Conservation (phyloP, 1,140 invertebrate species). For the Drosophila chauvacae region DNA sequence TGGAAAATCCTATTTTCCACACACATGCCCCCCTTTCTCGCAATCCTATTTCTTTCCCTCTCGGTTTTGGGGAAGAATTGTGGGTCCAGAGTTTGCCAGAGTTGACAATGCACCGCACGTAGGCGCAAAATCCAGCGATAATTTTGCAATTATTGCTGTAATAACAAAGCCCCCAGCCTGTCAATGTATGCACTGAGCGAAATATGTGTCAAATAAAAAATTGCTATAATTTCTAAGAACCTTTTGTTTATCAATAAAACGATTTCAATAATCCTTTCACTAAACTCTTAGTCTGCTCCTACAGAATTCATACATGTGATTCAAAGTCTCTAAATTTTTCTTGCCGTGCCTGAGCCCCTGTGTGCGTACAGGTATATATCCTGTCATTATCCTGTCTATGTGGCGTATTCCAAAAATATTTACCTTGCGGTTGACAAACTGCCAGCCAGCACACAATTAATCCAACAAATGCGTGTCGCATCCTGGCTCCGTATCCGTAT, state of each 20-base stretch:
- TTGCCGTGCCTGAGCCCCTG: neutral
- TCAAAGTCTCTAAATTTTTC: neutral
- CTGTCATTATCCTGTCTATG: slow-evolving; percentile 60
- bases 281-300: neutral
- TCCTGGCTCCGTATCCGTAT: slow-evolving; percentile 51
- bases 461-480: slow-evolving; percentile 80
- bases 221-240: too few species aligned
- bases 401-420: slow-evolving; percentile 72
- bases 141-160: slow-evolving; percentile 82
- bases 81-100: slow-evolving; percentile 17
- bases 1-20: slow-evolving; percentile 5
- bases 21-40: neutral
- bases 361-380: slow-evolving; percentile 25
- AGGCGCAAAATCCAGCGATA: slow-evolving; percentile 75
- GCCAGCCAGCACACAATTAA: slow-evolving; percentile 80
- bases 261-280: neutral
- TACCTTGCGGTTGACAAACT: slow-evolving; percentile 84
- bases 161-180: slow-evolving; percentile 65
- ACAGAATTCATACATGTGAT: too few species aligned
- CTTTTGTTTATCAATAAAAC: too few species aligned
- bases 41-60: slow-evolving; percentile 4
- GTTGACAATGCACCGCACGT: slow-evolving; percentile 66
- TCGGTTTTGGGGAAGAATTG: neutral
- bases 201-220: neutral
- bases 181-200: neutral